A percentile compares a stretch with the other conserved stretches of the same genome.
Conservation (phyloP, 2,888 invertebrate species). For the Drosophila lacicola region DNA sequence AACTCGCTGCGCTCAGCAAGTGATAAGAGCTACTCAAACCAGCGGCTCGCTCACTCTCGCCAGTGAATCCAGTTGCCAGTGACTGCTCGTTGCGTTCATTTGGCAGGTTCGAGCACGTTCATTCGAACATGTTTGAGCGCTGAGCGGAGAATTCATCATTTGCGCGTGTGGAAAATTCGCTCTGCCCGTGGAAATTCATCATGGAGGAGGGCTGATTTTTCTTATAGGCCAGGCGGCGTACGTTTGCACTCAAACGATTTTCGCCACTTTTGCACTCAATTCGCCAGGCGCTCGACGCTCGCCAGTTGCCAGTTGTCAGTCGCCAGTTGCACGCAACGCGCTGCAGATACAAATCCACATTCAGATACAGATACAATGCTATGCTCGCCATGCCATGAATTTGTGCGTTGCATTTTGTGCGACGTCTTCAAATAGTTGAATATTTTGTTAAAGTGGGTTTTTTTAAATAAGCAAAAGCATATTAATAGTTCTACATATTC, state of each 20-base stretch:
- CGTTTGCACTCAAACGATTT: constrained; percentile 62
- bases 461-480: too few species aligned
- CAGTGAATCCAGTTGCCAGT: constrained; percentile 9
- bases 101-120: constrained; percentile 43
- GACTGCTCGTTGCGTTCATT: constrained; percentile 42
- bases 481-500: too few species aligned
- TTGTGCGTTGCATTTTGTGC: constrained; percentile 24
- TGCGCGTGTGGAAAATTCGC: constrained; percentile 63
- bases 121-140: constrained; percentile 66
- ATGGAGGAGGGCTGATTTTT: constrained; percentile 83
- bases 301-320: constrained; percentile 48
- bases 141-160: constrained; percentile 60
- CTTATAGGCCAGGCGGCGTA: constrained; percentile 77
- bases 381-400: constrained; percentile 3
- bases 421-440: neutral
- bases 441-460: neutral
- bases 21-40: constrained; percentile 67
- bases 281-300: constrained; percentile 22
- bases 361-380: constrained; percentile 12
- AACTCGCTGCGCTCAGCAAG: constrained; percentile 28
- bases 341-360: constrained; percentile 40
- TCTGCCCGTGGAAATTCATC: constrained; percentile 79
- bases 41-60: constrained; percentile 22
- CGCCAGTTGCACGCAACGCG: constrained; percentile 50
- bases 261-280: constrained; percentile 47